Evolutionary conservation across 2,888 invertebrate species (phyloP), one percentile per base, ranked within the genome.

Genomic region (Drosophila lutescens): DNA sequence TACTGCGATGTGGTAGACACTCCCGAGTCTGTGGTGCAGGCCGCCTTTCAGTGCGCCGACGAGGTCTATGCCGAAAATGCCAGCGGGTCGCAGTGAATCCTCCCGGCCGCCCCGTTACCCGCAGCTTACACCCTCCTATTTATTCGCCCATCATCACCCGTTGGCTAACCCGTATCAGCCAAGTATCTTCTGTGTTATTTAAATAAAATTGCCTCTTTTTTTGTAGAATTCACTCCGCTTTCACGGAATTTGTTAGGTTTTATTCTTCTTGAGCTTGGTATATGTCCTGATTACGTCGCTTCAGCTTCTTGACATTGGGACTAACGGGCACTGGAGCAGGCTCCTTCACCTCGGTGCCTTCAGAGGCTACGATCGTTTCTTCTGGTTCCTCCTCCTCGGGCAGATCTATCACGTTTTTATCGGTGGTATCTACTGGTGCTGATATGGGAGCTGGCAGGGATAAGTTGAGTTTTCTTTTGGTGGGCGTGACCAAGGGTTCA

Each of bases 1-100:
- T 91, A 89, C 76, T 92, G 92, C 90, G 92, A 92, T 87, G 86
- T 86, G 34, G 84, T 79, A 12, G 80, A 90, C 9, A 85, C 91
- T 10, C 82, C 91, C 4, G 86, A 90, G 20, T 73, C 86, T 8
- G 88, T 91, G 46, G 61, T 80, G 7, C 78, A 85, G 50, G 81
- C 86, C 26, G 81, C 78, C 0, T 86, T 89, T 23, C 66, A 80
- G 6, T 90, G 83, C 32, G 82, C 83, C n/a, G 77, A 81, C 26
- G 89, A 90, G 54, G 80, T 76, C 1, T 88, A 85, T 55, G 78
- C 76, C 58, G 78, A 77, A n/a, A 71, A 73, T 46, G 65, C 54
- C 51, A 59, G 38, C 41, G 62, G 74, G 23, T 38, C 67, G 17
- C 55, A 86, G 59, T 86, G 47, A 80, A 43, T 26, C 44, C 8